Base-by-base conservation (phyloP, 2,113 vertebrate genomes). In the Manacus vitellinus region DNA sequence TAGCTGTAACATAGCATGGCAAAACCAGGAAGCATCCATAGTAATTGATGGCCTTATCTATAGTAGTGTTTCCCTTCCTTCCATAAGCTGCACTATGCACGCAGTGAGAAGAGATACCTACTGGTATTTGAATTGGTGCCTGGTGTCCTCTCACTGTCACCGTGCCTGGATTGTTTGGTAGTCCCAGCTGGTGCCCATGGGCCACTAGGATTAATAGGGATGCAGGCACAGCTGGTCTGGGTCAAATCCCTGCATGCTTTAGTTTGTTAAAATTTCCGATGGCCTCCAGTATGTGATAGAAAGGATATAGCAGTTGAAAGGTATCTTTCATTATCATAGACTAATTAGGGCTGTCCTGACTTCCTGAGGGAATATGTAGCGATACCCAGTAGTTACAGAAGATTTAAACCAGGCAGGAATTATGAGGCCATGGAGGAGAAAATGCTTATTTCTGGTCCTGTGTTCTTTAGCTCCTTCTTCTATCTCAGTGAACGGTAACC, bases 261-360 rank as follows among this genome's bases (percentile, higher is more conserved):
- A 68, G 47, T 86, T 79, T 58, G 41, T 46, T 74, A 62, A 88
- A 91, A 58, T 70, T 87, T 93, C 85, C 1, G 0, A 41, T 68
- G 74, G 84, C 77, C 71, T 81, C 37, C 77, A 77, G 76, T 63
- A 52, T 49, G 47, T 72, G 76, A n/a, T 75, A 35, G 82, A 76
- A 83, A 80, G 85, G 81, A 79, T 85, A 20, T 13, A 83, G 62
- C 44, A 62, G 46, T 82, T 87, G 61, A 87, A 84, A 94, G 68
- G 46, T 62, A 39, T 94, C 85, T 93, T 94, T 92, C 81, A 85
- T 94, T 92, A 83, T 76, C 46, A 14, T 3, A 2, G 59, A 76
- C 74, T 91, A 92, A 96, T 96, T 89, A 95, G 71, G 44, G 35
- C 55, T 92, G 54, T 70, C 62, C 84, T 88, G 44, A 74, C 63